These are phyloP conservation scores for Pharmacophagus antenor DNA, from an alignment of 2,888 invertebrate species.

Conservation along the genomic window DNA sequence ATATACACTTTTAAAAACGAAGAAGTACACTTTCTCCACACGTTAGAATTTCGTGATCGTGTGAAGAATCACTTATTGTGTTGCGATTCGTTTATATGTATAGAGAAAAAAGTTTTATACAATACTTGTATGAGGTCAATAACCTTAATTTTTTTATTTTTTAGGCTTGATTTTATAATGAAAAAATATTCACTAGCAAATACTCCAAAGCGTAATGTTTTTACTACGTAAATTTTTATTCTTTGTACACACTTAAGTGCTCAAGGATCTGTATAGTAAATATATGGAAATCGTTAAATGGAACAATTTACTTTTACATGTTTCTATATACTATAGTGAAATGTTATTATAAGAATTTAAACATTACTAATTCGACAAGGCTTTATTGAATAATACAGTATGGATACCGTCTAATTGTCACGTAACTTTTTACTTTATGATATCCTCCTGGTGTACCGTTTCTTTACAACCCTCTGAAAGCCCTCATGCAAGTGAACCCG, in stretches of 20 bases:
- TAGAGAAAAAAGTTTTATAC: neutral
- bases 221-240: too few species aligned
- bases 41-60: conserved; percentile 1
- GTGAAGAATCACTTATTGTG: neutral
- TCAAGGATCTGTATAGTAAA: too few species aligned
- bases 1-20: conserved; percentile 12
- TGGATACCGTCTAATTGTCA: neutral
- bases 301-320: too few species aligned
- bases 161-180: too few species aligned
- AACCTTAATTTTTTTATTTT: too few species aligned
- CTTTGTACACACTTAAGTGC: too few species aligned
- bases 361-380: neutral
- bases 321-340: neutral
- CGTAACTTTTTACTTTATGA: conserved; percentile 23
- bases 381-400: neutral
- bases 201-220: too few species aligned
- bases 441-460: conserved; percentile 16
- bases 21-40: conserved; percentile 20
- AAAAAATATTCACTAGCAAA: too few species aligned
- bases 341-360: neutral
- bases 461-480: conserved; percentile 21
- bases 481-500: conserved; percentile 20
- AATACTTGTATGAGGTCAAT: too few species aligned
- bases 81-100: neutral
- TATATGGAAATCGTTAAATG: too few species aligned